Evolutionary conservation across 2,888 invertebrate genomes (phyloP), one percentile per base, ranked within the genome.

Genomic region (Loripinus fragilis): DNA sequence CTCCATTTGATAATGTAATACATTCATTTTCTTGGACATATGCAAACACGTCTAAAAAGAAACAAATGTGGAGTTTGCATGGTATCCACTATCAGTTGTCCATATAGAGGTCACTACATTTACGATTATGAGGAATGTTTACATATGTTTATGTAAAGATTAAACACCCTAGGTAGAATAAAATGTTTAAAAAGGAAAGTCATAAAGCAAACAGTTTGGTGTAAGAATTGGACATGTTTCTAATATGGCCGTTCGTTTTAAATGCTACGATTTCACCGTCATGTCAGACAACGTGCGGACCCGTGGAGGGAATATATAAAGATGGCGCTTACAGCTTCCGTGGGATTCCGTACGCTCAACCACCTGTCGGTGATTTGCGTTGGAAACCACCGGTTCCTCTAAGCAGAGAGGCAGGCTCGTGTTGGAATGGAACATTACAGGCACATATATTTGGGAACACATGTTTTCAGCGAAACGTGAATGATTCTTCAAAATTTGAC

Each of bases 271-370:
- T 45, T 45, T 17, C n/a, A 12, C 45, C 45, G 20, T 15, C 45
- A 5, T 5, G 7, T 20, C 7, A 45, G 7, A 45, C 45, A 20
- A 35, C 80, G 8, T 90, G 89, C 79, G 90, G 88, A 7, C 74
- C 76, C 15, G 87, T 89, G 0, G 67, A 78, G 35, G 89, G 88
- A n/a, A 42, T 73, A 1, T 25, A 71, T 2, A 76, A 77, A 20
- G 69, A 81, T 10, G 85, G 83, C 7, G 83, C 75, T 3, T 80
- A 75, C 70, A 82, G 82, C 17, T 90, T 88, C 71, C 76, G 73
- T 25, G 89, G 89, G 33, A 89, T 90, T 64, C 88, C 88, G 5
- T 90, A 89, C 60, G 88, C 90, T 2, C 38, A 78, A 17, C 87
- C 90, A 15, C 88, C 90, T 10, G 52, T 81, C 10, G 80, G 78